Percentiles rank a stretch among this genome's conserved stretches.
These are phyloP conservation scores for Formica selysi DNA, from an alignment of 1,140 invertebrate species.

Conservation along the genomic window DNA sequence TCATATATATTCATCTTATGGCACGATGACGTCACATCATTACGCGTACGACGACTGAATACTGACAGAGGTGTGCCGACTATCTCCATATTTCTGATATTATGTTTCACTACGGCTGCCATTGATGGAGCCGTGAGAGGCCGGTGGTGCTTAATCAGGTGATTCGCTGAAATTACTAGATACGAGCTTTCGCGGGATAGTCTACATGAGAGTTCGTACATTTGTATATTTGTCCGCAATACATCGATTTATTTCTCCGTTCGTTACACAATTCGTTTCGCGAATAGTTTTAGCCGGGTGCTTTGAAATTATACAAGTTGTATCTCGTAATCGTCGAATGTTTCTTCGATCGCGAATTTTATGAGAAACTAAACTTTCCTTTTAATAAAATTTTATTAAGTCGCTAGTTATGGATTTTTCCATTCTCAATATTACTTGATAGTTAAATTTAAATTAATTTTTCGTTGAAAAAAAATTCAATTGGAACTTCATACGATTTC, in stretches of 20 bases:
- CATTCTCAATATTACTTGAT: no score
- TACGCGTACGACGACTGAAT: slow-evolving; percentile 36
- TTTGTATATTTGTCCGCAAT: not conserved
- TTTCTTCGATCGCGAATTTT: no score
- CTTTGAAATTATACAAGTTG: no score
- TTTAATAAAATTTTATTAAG: no score
- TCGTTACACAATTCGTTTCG: not conserved
- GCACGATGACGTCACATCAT: slow-evolving; percentile 22
- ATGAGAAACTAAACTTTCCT: no score
- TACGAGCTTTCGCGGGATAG: slow-evolving; percentile 26
- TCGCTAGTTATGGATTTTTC: no score
- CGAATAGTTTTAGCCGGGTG: not conserved
- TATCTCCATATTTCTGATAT: slow-evolving; percentile 48
- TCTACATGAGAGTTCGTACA: not conserved
- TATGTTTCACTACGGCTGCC: slow-evolving; percentile 21
- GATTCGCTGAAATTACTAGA: slow-evolving; percentile 36
- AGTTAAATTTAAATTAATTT: no score
- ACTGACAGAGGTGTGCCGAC: slow-evolving; percentile 1
- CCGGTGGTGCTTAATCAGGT: slow-evolving; percentile 30
- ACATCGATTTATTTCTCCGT: not conserved
- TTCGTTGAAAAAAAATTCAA: no score
- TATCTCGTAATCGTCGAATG: no score
- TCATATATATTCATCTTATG: slow-evolving; percentile 10
- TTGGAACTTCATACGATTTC: no score
- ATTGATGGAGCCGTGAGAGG: slow-evolving; percentile 21